phyloP scores from a whole-genome alignment of 2,113 vertebrate species.

The Pseudorasbora parva region DNA sequence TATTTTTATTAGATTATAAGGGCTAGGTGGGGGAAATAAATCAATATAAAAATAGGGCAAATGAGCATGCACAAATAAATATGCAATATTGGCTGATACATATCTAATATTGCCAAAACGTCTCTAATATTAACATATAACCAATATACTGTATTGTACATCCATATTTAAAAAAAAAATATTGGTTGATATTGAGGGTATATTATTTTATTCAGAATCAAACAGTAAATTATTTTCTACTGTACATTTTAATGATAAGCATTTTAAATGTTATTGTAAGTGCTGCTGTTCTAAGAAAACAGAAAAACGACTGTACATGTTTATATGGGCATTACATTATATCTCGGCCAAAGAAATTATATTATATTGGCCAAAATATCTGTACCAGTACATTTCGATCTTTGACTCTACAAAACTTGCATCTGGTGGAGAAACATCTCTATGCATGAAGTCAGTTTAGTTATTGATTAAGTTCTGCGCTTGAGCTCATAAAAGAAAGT shows the following conservation, averaged over 20 bases:
- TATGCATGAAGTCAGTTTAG: slow-evolving; percentile 64
- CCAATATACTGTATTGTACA: background rate
- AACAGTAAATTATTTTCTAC: background rate
- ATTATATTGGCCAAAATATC: background rate
- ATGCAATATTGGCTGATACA: background rate
- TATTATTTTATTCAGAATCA: background rate
- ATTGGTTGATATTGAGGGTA: background rate
- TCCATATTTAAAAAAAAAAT: background rate
- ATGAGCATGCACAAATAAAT: background rate
- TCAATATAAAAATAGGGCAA: background rate
- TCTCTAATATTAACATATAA: background rate
- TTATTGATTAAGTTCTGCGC: slow-evolving; percentile 72
- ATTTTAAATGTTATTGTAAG: background rate
- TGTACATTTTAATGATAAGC: background rate
- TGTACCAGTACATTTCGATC: background rate
- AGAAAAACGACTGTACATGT: too few species aligned
- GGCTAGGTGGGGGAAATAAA: background rate
- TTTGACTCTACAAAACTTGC: background rate
- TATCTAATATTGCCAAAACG: background rate
- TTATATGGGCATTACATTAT: background rate
- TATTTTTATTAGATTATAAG: background rate
- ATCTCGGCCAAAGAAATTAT: background rate
- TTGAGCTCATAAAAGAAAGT: slow-evolving; percentile 73
- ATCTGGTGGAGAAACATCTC: slow-evolving; percentile 17
- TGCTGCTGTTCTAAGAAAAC: background rate